Evolutionary conservation across 1,140 invertebrate species (phyloP).

Genomic region (Dinoponera quadriceps): DNA sequence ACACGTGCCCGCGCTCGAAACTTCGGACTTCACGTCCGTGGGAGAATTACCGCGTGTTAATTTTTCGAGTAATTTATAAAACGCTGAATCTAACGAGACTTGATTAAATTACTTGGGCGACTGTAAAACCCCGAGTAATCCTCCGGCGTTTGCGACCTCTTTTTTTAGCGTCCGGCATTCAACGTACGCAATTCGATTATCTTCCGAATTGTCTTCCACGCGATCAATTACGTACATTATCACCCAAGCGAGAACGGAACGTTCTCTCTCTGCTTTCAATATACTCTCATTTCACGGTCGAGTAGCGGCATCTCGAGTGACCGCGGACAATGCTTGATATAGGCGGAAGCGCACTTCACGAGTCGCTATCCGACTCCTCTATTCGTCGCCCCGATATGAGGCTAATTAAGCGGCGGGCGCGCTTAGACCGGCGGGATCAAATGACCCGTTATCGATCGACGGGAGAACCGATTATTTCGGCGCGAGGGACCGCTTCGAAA

Average conservation of each 20-base stretch:
- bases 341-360: conserved; percentile 6
- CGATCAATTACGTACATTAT: conserved; percentile 38
- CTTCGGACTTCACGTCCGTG: too few relatives aligned
- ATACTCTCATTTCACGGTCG: conserved; percentile 55
- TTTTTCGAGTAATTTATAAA: too few relatives aligned
- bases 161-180: not conserved
- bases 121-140: not conserved
- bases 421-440: conserved; percentile 8
- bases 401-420: conserved; percentile 20
- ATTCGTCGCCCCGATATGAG: conserved; percentile 2
- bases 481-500: not conserved
- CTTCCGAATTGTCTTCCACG: conserved; percentile 1
- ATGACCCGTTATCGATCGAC: conserved; percentile 13
- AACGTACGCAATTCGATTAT: conserved; percentile 17
- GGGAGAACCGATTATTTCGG: not conserved
- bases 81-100: too few relatives aligned
- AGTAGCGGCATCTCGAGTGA: conserved; percentile 29
- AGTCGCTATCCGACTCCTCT: too few relatives aligned
- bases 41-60: too few relatives aligned
- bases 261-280: conserved; percentile 11
- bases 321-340: conserved; percentile 45
- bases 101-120: too few relatives aligned
- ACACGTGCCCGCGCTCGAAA: too few relatives aligned
- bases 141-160: not conserved
- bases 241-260: not conserved